Percentiles rank a stretch among this genome's conserved stretches.
Evolutionary conservation across 2,113 vertebrate genomes (phyloP).

Genomic region (Rhizomys pruinosus): DNA sequence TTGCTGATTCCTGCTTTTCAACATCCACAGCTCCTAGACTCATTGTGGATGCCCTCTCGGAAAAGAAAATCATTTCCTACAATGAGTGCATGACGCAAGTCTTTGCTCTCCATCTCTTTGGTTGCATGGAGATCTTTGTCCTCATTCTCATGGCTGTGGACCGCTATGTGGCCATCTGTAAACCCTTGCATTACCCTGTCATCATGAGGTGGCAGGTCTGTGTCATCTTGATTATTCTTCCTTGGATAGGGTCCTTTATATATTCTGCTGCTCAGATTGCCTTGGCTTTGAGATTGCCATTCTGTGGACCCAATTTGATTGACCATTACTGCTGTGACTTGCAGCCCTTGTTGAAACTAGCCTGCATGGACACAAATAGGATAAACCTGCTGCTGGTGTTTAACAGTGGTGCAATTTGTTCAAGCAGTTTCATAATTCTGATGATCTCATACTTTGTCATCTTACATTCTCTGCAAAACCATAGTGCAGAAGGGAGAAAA

Average conservation of each 20-base stretch:
- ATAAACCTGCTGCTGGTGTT: not conserved
- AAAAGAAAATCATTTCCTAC: conserved; percentile 40
- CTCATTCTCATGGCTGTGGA: conserved; percentile 49
- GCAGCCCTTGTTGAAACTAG: conserved; percentile 66
- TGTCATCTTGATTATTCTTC: not conserved
- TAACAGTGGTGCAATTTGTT: conserved; percentile 55
- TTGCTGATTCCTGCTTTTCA: conserved; percentile 47
- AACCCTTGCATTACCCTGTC: conserved; percentile 21
- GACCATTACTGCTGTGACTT: conserved; percentile 43
- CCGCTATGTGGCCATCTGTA: conserved; percentile 55
- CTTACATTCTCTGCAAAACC: not conserved
- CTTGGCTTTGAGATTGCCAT: conserved; percentile 39
- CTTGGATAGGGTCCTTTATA: conserved; percentile 46
- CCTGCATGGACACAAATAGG: conserved; percentile 28
- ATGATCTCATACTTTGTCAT: conserved; percentile 56
- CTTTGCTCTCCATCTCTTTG: conserved; percentile 62
- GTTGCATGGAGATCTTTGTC: conserved; percentile 48
- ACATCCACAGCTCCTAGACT: conserved; percentile 4
- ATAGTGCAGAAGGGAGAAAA: conserved; percentile 26
- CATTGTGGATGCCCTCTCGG: not conserved
- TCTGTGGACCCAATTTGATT: conserved; percentile 39
- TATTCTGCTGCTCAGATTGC: conserved; percentile 46
- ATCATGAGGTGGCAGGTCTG: conserved; percentile 27
- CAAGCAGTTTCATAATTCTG: conserved; percentile 25
- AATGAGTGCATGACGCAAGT: conserved; percentile 56